Percentiles rank a stretch among this genome's conserved stretches.
Evolutionary conservation across 2,888 invertebrate species (phyloP).

Genomic region (Willowsia nigromaculata): DNA sequence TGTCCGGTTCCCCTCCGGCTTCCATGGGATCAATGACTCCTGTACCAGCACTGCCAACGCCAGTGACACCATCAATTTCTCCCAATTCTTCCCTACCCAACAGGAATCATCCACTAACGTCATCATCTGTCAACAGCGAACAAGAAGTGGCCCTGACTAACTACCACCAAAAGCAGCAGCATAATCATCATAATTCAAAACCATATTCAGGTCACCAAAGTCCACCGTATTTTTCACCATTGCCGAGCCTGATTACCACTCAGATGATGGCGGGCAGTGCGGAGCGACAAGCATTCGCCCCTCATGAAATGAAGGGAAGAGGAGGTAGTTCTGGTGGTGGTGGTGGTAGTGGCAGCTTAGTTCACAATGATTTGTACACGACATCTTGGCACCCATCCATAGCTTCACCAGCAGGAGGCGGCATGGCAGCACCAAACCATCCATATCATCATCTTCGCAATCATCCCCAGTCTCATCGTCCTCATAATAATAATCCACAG

Average conservation of each 20-base stretch:
- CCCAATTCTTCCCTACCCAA: neutral
- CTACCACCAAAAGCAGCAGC: slow-evolving; percentile 1
- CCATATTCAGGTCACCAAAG: slow-evolving; percentile 45
- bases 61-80: neutral
- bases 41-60: neutral
- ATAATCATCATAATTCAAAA: slow-evolving; percentile 11
- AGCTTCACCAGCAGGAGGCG: slow-evolving; percentile 51
- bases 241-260: neutral
- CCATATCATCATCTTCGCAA: slow-evolving; percentile 27
- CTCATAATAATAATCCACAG: slow-evolving; percentile 33
- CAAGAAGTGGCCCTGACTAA: slow-evolving; percentile 15
- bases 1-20: neutral
- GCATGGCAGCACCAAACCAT: slow-evolving; percentile 19
- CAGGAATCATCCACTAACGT: neutral
- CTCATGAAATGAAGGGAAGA: neutral
- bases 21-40: neutral
- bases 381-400: slow-evolving; percentile 70
- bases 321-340: no score
- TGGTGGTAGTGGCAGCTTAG: slow-evolving; percentile 27
- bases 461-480: slow-evolving; percentile 27
- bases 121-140: neutral
- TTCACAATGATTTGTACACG: slow-evolving; percentile 65
- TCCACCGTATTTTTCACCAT: neutral
- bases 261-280: neutral
- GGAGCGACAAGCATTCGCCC: neutral